Evolutionary conservation across 2,113 vertebrate species (phyloP).

Genomic region (Cebidichthys violaceus): DNA sequence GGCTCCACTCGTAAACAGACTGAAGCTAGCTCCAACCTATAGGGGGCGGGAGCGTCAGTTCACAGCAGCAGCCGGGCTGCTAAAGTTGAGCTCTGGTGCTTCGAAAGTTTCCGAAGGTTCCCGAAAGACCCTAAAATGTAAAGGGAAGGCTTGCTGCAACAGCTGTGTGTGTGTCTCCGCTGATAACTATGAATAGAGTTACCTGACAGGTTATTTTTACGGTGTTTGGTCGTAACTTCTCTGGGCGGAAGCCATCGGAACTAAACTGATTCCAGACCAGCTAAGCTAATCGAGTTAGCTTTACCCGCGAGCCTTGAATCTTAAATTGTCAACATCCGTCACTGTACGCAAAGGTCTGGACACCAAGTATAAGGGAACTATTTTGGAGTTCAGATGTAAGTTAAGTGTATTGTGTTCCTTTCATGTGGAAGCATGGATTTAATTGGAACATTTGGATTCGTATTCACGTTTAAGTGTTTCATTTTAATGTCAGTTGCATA

Average conservation of each 20-base stretch:
- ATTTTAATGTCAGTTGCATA: not conserved
- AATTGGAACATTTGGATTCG: not conserved
- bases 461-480: not conserved
- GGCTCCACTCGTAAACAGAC: not conserved
- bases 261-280: not conserved
- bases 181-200: not conserved
- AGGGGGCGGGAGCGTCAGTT: not conserved
- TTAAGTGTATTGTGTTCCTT: not conserved
- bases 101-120: not conserved
- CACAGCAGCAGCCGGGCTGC: too few species aligned
- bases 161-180: not conserved
- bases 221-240: not conserved
- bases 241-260: not conserved
- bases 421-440: not conserved
- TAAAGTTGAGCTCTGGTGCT: not conserved
- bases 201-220: not conserved
- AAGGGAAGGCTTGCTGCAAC: not conserved
- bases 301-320: constrained; percentile 38
- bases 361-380: too few species aligned
- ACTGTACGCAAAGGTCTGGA: rapidly evolving
- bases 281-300: constrained; percentile 13
- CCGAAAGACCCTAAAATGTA: not conserved
- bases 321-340: rapidly evolving
- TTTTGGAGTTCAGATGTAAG: not conserved
- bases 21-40: not conserved